A percentile compares a stretch with the other conserved stretches of the same genome.
Evolutionary conservation across 2,113 vertebrate genomes (phyloP).

Genomic region (Psittacus erithacus): DNA sequence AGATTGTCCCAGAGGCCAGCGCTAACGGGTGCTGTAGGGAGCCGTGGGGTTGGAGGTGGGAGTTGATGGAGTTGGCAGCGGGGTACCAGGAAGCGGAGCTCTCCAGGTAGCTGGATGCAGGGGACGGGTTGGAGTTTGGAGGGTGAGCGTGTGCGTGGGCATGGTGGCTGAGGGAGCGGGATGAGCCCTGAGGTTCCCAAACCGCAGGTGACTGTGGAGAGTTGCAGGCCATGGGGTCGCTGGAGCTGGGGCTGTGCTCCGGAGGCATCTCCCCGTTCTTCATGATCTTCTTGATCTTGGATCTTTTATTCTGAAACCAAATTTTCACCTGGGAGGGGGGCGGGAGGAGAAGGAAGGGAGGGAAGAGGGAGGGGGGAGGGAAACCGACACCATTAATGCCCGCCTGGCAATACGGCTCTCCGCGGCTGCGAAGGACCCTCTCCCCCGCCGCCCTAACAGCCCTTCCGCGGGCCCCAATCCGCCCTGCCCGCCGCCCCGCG

Average conservation of each 20-base stretch:
- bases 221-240: constrained; percentile 99
- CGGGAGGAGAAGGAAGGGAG: constrained; percentile 11
- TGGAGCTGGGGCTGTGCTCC: constrained; percentile 98
- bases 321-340: constrained; percentile 90
- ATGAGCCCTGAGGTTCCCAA: constrained; percentile 93
- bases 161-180: constrained; percentile 86
- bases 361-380: not conserved
- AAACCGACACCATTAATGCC: not conserved
- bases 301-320: constrained; percentile 99
- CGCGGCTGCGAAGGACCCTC: not conserved
- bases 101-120: constrained; percentile 91
- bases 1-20: constrained; percentile 96
- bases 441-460: not conserved
- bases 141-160: constrained; percentile 80
- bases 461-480: not conserved
- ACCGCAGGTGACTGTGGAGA: constrained; percentile 98
- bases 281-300: constrained; percentile 99
- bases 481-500: not conserved
- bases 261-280: constrained; percentile 97
- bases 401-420: not conserved
- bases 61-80: constrained; percentile 80
- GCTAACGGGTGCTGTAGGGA: constrained; percentile 96
- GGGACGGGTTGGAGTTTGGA: constrained; percentile 87
- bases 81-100: constrained; percentile 92
- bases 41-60: constrained; percentile 90